Percentiles rank a stretch among this genome's conserved stretches.
These are phyloP conservation scores for Melanogrammus aeglefinus DNA, from an alignment of 2,797 vertebrate species.

Conservation along the genomic window DNA sequence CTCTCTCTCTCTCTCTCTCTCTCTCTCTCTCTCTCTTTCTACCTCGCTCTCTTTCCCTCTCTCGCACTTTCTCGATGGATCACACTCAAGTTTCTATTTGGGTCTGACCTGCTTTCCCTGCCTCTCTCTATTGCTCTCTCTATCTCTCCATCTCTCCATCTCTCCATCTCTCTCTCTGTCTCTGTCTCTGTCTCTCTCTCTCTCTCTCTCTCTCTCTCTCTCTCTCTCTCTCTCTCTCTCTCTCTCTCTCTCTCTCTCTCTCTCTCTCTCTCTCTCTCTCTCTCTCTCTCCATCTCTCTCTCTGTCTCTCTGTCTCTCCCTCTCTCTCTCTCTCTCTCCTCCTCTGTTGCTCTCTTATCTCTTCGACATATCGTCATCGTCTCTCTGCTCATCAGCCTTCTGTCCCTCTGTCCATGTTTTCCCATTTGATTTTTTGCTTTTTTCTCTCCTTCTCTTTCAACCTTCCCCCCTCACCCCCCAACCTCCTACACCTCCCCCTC, in stretches of 20 bases:
- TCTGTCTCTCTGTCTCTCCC: no score
- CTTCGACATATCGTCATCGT: no score
- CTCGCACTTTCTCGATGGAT: slow-evolving; percentile 28
- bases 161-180: slow-evolving; percentile 25
- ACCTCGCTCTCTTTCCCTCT: neutral
- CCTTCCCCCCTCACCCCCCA: neutral
- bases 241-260: no score
- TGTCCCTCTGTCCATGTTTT: neutral
- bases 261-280: no score
- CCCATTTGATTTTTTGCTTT: no score
- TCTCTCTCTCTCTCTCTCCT: no score
- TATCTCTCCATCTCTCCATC: slow-evolving; percentile 28
- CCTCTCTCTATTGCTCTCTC: slow-evolving; percentile 32
- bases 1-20: no score
- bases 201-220: neutral
- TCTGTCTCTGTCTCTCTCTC: slow-evolving; percentile 5
- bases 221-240: no score
- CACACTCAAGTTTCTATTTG: slow-evolving; percentile 26
- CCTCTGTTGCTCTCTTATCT: no score
- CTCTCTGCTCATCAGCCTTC: slow-evolving; percentile 41
- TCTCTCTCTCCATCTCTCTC: no score
- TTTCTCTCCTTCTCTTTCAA: neutral
- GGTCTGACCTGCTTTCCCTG: slow-evolving; percentile 51
- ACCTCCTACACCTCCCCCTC: neutral
- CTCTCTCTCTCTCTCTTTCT: neutral